Evolutionary conservation across 2,113 vertebrate genomes (phyloP), one percentile per base, ranked within the genome.

Genomic region (Azemiops feae): DNA sequence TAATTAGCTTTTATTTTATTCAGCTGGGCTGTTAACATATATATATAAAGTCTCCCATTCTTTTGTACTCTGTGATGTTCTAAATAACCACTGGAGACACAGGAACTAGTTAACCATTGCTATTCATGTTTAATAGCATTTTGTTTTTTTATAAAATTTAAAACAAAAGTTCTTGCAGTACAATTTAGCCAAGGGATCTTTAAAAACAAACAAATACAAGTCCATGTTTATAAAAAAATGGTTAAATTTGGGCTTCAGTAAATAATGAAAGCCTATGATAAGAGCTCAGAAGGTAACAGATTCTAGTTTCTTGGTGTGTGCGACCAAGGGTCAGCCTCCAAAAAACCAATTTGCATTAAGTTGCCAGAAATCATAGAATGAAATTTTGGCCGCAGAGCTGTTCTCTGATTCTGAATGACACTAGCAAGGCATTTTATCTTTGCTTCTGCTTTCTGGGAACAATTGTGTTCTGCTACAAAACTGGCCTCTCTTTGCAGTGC

Each of bases 1-100:
- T 98, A 98, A 98, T 97, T 98, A 97, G 97, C 95, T 97, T 92
- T 96, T 96, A 97, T 98, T 96, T 98, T 97, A 97, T 97, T 96
- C 95, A 95, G 96, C 96, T 34, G 34, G 4, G 55, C 20, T 95
- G 94, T 97, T 97, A 97, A 53, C 52, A 14, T 1, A 50, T 50
- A 97, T 98, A 98, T 97, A 96, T 96, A 81, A 14, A 91, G 93
- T 97, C 96, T 96, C 95, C 96, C 96, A 96, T 85, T 94, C 92
- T 96, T 93, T 90, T 97, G 93, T 96, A 95, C 97, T 97, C 97
- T 97, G 95, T 96, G 97, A 97, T 97, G 97, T 94, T 92, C 96
- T 96, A 92, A 94, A 97, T 97, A 95, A 97, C 95, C 97, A 96
- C 95, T 96, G 92, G 95, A 58, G 97, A 97, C 95, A 95, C 97